Percentiles rank a stretch among this genome's conserved stretches.
Conservation (phyloP, 2,113 vertebrate genomes). For the Tiliqua scincoides region DNA sequence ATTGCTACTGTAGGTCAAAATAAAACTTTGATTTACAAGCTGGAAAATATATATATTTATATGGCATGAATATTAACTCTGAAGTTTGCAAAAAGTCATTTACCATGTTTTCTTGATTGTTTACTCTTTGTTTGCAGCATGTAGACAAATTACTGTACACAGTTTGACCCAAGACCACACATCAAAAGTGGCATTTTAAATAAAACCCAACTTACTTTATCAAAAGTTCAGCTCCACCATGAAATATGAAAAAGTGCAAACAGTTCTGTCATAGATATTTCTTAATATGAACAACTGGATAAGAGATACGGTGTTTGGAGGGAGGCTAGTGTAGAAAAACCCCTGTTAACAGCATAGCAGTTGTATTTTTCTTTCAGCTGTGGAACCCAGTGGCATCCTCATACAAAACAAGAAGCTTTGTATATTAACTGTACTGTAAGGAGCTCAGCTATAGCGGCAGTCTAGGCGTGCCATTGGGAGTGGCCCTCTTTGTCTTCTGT, state of each 20-base stretch:
- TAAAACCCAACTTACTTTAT: slow-evolving; percentile 80
- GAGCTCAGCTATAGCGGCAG: slow-evolving; percentile 69
- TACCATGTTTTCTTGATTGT: slow-evolving; percentile 67
- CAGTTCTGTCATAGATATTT: slow-evolving; percentile 70
- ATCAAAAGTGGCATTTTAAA: slow-evolving; percentile 64
- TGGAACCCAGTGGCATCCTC: slow-evolving; percentile 62
- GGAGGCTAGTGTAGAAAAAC: slow-evolving; percentile 46
- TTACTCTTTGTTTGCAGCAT: slow-evolving; percentile 73
- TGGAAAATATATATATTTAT: slow-evolving; percentile 63
- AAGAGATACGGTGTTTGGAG: slow-evolving; percentile 72
- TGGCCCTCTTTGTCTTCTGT: slow-evolving; percentile 82
- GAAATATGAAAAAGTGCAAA: slow-evolving; percentile 80
- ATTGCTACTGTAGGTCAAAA: slow-evolving; percentile 74
- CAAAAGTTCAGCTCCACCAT: slow-evolving; percentile 77
- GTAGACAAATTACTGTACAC: slow-evolving; percentile 68
- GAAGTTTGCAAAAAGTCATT: slow-evolving; percentile 74
- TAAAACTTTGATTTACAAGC: slow-evolving; percentile 67
- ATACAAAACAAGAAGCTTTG: slow-evolving; percentile 33
- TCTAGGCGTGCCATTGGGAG: slow-evolving; percentile 80
- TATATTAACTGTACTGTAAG: slow-evolving; percentile 35
- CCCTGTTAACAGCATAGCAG: slow-evolving; percentile 45
- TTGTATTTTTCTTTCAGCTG: slow-evolving; percentile 59
- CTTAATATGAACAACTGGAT: slow-evolving; percentile 74
- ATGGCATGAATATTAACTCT: slow-evolving; percentile 69
- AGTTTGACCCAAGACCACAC: slow-evolving; percentile 71